These are phyloP conservation scores for Nothocercus nigrocapillus DNA, from an alignment of 2,113 vertebrate species.

Conservation along the genomic window DNA sequence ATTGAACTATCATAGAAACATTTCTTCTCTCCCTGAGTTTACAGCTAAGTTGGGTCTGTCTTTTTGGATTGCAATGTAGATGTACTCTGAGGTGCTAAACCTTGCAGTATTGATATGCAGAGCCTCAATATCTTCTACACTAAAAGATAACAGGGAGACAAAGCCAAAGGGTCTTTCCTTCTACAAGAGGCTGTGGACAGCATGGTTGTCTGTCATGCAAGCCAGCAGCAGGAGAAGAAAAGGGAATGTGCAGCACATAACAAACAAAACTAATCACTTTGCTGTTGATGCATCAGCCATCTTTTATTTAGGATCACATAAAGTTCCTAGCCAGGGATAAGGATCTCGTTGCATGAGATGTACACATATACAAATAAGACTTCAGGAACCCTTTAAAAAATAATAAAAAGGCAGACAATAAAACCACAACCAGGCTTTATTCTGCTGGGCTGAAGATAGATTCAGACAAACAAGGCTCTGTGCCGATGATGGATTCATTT, in stretches of 20 bases:
- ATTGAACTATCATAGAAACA: not conserved
- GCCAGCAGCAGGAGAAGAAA: not conserved
- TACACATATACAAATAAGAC: not conserved
- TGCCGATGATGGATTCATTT: not conserved
- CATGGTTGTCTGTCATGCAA: not conserved
- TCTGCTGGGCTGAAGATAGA: not conserved
- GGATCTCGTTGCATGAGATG: not conserved
- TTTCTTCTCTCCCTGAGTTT: not conserved
- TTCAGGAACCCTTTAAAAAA: not conserved
- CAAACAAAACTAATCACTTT: not conserved
- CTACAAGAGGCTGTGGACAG: not conserved
- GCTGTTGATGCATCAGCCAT: not conserved
- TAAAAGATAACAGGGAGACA: not conserved
- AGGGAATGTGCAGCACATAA: not conserved
- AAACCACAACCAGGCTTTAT: not conserved
- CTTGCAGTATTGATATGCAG: not conserved
- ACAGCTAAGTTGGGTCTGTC: not conserved
- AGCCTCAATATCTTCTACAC: not conserved
- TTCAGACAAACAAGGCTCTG: constrained; percentile 15
- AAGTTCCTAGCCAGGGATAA: not conserved
- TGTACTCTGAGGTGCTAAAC: not conserved
- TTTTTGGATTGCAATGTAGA: not conserved
- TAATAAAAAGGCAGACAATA: not conserved
- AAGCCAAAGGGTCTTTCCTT: not conserved
- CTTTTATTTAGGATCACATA: not conserved